Percentiles rank a stretch among this genome's conserved stretches.
These are phyloP conservation scores for Bombus pyrosoma DNA, from an alignment of 1,140 invertebrate species.

Conservation along the genomic window DNA sequence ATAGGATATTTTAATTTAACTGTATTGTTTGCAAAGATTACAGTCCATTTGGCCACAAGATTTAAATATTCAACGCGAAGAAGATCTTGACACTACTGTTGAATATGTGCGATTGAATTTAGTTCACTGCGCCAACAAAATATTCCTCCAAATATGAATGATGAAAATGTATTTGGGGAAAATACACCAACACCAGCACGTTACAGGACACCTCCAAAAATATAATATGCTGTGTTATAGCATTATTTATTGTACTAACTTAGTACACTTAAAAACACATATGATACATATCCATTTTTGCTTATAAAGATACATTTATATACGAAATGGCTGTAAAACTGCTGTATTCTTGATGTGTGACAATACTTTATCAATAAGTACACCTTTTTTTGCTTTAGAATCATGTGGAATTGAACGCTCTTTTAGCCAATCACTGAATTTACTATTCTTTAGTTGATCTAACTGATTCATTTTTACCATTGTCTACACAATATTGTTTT, in stretches of 20 bases:
- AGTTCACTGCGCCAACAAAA: slow-evolving; percentile 73
- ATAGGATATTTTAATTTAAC: background rate
- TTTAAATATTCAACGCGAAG: slow-evolving; percentile 55
- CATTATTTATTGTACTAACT: slow-evolving; percentile 1
- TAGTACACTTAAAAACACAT: background rate
- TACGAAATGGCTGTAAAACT: slow-evolving; percentile 18
- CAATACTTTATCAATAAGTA: slow-evolving; percentile 41
- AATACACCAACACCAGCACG: slow-evolving; percentile 75
- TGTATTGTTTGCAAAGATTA: slow-evolving; percentile 52
- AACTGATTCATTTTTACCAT: no score
- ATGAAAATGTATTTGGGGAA: slow-evolving; percentile 74
- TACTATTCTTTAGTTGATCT: background rate
- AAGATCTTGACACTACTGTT: slow-evolving; percentile 67
- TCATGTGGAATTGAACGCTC: slow-evolving; percentile 30
- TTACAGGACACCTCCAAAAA: slow-evolving; percentile 71
- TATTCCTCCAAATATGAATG: slow-evolving; percentile 69
- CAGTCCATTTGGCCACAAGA: slow-evolving; percentile 68
- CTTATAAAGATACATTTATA: background rate
- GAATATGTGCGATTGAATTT: slow-evolving; percentile 72
- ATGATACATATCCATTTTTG: slow-evolving; percentile 2
- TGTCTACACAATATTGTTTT: no score
- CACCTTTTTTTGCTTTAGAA: slow-evolving; percentile 1
- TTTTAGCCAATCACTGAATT: slow-evolving; percentile 36
- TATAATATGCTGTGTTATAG: background rate
- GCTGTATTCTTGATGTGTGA: slow-evolving; percentile 28